Evolutionary conservation across 2,797 vertebrate genomes (phyloP).

Genomic region (Rhabdomys pumilio): DNA sequence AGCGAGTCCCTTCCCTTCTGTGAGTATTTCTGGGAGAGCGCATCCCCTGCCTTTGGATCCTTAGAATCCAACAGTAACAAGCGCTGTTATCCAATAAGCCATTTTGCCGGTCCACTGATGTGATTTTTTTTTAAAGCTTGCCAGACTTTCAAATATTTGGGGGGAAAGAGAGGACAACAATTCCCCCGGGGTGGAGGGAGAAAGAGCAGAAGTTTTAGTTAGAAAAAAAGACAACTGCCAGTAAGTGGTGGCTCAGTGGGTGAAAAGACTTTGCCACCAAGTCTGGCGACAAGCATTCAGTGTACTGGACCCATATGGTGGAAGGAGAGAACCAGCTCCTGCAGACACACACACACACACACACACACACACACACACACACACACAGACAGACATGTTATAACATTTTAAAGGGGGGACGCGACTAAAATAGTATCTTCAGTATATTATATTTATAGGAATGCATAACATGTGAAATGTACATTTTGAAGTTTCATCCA

Average conservation of each 20-base stretch:
- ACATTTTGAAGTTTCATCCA: constrained; percentile 87
- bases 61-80: not conserved
- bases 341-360: not conserved
- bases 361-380: not conserved
- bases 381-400: not conserved
- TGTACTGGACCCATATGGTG: not conserved
- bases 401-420: not conserved
- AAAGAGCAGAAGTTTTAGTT: constrained; percentile 81
- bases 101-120: not conserved
- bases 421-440: constrained; percentile 79
- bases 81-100: not conserved
- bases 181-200: not conserved
- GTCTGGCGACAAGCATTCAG: not conserved
- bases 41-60: no score
- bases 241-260: not conserved
- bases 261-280: not conserved
- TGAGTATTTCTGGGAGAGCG: no score
- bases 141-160: constrained; percentile 51
- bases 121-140: not conserved
- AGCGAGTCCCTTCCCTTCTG: no score
- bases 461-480: constrained; percentile 88
- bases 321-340: not conserved
- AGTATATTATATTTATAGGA: constrained; percentile 88
- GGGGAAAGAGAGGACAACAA: constrained; percentile 46
- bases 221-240: not conserved